phyloP scores from a whole-genome alignment of 2,113 vertebrate species.

The Myiopsitta monachus region DNA sequence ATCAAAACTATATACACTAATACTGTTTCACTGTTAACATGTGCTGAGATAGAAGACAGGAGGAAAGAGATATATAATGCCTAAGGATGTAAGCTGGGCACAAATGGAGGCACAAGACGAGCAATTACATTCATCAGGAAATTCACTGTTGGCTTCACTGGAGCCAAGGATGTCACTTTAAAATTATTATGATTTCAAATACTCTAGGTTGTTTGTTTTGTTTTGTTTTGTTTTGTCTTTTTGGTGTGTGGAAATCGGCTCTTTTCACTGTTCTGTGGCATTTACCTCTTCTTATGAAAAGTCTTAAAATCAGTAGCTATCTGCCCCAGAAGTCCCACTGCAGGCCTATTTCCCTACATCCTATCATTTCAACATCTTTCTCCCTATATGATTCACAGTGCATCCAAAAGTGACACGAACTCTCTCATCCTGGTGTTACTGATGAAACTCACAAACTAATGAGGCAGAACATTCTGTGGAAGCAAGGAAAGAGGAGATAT shows the following conservation, averaged over 20 bases:
- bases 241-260: background rate
- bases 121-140: background rate
- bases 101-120: background rate
- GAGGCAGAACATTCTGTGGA: background rate
- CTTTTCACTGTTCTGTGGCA: background rate
- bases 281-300: slow-evolving; percentile 11
- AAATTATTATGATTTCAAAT: background rate
- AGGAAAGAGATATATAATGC: background rate
- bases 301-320: background rate
- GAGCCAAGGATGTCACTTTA: background rate
- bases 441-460: background rate
- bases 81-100: background rate
- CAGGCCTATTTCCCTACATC: background rate
- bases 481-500: background rate
- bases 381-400: background rate
- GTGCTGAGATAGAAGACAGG: background rate
- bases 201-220: background rate
- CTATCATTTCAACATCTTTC: background rate
- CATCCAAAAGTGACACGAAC: background rate
- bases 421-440: background rate
- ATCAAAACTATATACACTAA: background rate
- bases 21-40: background rate
- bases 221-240: background rate
- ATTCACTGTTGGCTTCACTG: background rate
- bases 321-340: background rate